These are phyloP conservation scores for Notodonta dromedarius DNA, from an alignment of 2,888 invertebrate genomes.

Conservation along the genomic window DNA sequence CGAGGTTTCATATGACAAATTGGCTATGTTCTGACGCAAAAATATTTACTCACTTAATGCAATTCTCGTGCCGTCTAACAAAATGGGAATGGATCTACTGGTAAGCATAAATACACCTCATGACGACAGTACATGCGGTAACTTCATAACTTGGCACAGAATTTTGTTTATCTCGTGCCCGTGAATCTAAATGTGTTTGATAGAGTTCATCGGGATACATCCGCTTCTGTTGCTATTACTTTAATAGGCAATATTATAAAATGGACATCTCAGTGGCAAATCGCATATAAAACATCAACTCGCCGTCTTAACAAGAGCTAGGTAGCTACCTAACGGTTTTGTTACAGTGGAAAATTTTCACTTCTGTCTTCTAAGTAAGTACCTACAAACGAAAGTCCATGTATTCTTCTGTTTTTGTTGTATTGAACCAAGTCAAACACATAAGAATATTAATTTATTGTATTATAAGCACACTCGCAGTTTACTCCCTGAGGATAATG, in stretches of 20 bases:
- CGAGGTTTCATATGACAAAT: no score
- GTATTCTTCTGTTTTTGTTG: background rate
- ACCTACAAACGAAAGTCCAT: conserved; percentile 8
- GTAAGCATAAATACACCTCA: conserved; percentile 24
- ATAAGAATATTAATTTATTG: no score
- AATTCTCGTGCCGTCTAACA: background rate
- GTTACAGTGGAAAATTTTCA: background rate
- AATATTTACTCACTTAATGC: background rate
- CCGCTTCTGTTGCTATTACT: conserved; percentile 31
- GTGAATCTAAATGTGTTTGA: conserved; percentile 55
- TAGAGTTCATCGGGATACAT: conserved; percentile 65
- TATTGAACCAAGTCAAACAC: no score
- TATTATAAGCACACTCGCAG: no score
- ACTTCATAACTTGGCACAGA: conserved; percentile 58
- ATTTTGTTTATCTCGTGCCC: conserved; percentile 69
- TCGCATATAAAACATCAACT: background rate
- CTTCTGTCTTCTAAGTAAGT: background rate
- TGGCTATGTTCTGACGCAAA: no score
- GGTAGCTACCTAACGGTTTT: background rate
- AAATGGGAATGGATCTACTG: conserved; percentile 11
- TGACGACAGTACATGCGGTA: conserved; percentile 58
- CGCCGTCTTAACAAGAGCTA: no score
- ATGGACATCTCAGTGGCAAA: background rate
- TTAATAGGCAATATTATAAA: conserved; percentile 24
- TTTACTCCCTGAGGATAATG: no score